Evolutionary conservation across 1,140 invertebrate species (phyloP).

Genomic region (Oryzaephilus surinamensis): DNA sequence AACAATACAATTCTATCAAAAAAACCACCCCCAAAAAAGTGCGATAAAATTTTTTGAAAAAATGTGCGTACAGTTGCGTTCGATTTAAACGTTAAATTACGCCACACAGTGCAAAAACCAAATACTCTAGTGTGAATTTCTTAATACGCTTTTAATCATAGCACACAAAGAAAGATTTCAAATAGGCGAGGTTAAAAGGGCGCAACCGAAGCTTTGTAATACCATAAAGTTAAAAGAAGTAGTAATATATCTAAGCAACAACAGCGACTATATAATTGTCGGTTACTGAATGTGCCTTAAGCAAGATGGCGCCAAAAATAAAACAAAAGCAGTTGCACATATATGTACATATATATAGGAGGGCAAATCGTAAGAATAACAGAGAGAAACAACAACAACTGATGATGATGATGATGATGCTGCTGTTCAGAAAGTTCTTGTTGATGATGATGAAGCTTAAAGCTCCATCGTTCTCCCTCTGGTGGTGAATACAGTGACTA

Average conservation of each 20-base stretch:
- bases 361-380: background rate
- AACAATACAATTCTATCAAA: slow-evolving; percentile 21
- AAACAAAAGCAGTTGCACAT: slow-evolving; percentile 17
- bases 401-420: no score
- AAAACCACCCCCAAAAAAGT: slow-evolving; percentile 8
- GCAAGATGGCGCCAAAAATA: slow-evolving; percentile 33
- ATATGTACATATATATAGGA: slow-evolving; percentile 1
- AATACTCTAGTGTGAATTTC: slow-evolving; percentile 7
- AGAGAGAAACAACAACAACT: background rate
- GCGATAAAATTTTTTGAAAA: background rate
- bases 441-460: no score
- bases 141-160: slow-evolving; percentile 20
- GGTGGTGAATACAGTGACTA: slow-evolving; percentile 26
- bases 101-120: background rate
- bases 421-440: background rate
- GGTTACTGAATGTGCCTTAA: slow-evolving; percentile 21
- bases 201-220: slow-evolving; percentile 5
- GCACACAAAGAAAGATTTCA: background rate
- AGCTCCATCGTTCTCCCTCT: no score
- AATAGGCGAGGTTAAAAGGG: background rate
- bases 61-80: background rate
- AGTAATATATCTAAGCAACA: slow-evolving; percentile 29
- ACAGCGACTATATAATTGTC: slow-evolving; percentile 31
- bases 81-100: background rate
- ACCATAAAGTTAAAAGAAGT: slow-evolving; percentile 20